These are phyloP conservation scores for Gymnothorax reevesii DNA, from an alignment of 2,797 vertebrate genomes.

Conservation along the genomic window DNA sequence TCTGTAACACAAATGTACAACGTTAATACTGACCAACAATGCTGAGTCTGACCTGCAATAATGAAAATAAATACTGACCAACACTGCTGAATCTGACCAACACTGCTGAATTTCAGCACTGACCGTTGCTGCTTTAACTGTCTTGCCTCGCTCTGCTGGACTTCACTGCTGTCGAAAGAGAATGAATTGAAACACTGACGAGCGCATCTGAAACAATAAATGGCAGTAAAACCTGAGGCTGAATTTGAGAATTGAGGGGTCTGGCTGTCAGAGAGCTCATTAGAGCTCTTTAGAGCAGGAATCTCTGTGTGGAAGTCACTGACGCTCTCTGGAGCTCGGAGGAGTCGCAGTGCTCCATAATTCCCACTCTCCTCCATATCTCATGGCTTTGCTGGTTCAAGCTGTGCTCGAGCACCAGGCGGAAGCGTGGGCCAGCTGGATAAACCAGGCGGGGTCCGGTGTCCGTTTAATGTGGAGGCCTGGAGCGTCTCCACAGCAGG, in stretches of 20 bases:
- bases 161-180: too few species aligned
- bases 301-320: background rate
- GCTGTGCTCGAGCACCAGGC: background rate
- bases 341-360: background rate
- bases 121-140: background rate
- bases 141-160: background rate
- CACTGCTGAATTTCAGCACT: too few species aligned
- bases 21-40: too few species aligned
- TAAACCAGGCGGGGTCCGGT: constrained; percentile 69
- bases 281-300: background rate
- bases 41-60: too few species aligned
- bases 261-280: background rate
- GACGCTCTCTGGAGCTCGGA: background rate
- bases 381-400: background rate
- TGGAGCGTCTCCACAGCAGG: constrained; percentile 46
- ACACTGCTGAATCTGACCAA: too few species aligned
- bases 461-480: constrained; percentile 61
- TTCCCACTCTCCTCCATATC: background rate
- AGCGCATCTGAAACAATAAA: too few species aligned
- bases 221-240: too few species aligned
- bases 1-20: background rate
- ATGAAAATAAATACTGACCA: too few species aligned
- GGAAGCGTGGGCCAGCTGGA: constrained; percentile 58
- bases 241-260: too few species aligned
- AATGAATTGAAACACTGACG: too few species aligned